phyloP scores from a whole-genome alignment of 2,113 vertebrate genomes.

The Brachirus orientalis region DNA sequence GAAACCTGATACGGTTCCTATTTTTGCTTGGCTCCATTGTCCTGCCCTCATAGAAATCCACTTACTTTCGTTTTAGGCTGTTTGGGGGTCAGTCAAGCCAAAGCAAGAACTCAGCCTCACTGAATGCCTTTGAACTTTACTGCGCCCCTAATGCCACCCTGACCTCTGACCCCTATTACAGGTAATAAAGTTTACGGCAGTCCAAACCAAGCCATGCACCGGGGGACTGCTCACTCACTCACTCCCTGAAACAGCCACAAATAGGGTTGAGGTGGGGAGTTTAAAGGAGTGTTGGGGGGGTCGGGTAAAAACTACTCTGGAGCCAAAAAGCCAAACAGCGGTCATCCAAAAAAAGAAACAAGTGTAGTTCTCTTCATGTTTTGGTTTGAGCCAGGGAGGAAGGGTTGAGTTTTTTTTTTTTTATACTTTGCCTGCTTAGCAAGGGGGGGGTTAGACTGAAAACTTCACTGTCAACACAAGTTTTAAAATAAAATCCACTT shows the following conservation, averaged over 20 bases:
- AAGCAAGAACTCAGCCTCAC: conserved; percentile 87
- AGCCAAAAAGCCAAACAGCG: conserved; percentile 76
- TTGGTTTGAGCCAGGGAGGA: conserved; percentile 50
- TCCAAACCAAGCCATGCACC: conserved; percentile 98
- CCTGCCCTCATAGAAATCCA: conserved; percentile 86
- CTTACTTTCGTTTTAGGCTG: conserved; percentile 84
- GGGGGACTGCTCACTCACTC: conserved; percentile 74
- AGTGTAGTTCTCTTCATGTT: conserved; percentile 46
- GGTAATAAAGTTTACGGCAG: conserved; percentile 99
- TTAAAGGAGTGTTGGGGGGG: conserved; percentile 21
- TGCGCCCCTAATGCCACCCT: conserved; percentile 92
- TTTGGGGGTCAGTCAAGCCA: conserved; percentile 91
- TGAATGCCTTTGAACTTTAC: conserved; percentile 98
- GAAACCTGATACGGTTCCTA: conserved; percentile 66
- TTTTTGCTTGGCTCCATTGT: conserved; percentile 72
- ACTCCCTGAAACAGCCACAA: conserved; percentile 65
- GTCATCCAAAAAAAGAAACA: conserved; percentile 71
- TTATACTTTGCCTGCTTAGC: conserved; percentile 18
- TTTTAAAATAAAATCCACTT: conserved; percentile 44
- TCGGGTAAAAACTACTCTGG: conserved; percentile 60
- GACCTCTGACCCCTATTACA: conserved; percentile 96
- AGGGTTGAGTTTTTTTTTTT: conserved; percentile 28
- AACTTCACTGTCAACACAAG: conserved; percentile 37
- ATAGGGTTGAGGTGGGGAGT: conserved; percentile 50
- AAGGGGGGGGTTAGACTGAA: conserved; percentile 45